phyloP scores from a whole-genome alignment of 2,888 invertebrate species.

The Catocala nupta region DNA sequence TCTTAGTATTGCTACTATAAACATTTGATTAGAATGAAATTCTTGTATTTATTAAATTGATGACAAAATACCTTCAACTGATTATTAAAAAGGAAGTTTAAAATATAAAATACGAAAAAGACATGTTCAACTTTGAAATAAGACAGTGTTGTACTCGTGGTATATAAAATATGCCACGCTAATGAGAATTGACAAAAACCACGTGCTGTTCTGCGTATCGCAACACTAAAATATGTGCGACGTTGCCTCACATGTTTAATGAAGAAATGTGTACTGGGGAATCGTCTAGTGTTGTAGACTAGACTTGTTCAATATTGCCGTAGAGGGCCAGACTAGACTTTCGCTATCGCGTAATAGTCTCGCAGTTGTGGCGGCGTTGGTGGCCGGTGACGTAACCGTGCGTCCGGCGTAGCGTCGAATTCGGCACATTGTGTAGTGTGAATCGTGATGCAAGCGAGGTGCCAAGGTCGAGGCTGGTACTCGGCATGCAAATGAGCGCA shows the following conservation, averaged over 20 bases:
- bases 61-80: too few relatives aligned
- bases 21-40: too few relatives aligned
- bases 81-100: too few relatives aligned
- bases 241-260: not conserved
- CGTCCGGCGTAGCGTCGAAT: conserved; percentile 53
- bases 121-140: too few relatives aligned
- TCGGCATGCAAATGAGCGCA: conserved; percentile 82
- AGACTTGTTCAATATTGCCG: conserved; percentile 40
- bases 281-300: conserved; percentile 16
- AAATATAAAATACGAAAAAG: too few relatives aligned
- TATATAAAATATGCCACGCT: not conserved
- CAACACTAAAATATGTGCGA: conserved; percentile 1
- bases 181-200: conserved; percentile 3
- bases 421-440: conserved; percentile 64
- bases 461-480: conserved; percentile 83
- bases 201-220: conserved; percentile 2
- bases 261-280: not conserved
- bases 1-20: too few relatives aligned
- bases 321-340: conserved; percentile 54
- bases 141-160: too few relatives aligned
- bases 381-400: conserved; percentile 59
- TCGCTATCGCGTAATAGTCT: conserved; percentile 56
- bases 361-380: conserved; percentile 26
- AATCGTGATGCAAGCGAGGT: conserved; percentile 70
- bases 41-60: too few relatives aligned